Conservation (phyloP, 2,797 vertebrate genomes). For the Sus cebifrons region DNA sequence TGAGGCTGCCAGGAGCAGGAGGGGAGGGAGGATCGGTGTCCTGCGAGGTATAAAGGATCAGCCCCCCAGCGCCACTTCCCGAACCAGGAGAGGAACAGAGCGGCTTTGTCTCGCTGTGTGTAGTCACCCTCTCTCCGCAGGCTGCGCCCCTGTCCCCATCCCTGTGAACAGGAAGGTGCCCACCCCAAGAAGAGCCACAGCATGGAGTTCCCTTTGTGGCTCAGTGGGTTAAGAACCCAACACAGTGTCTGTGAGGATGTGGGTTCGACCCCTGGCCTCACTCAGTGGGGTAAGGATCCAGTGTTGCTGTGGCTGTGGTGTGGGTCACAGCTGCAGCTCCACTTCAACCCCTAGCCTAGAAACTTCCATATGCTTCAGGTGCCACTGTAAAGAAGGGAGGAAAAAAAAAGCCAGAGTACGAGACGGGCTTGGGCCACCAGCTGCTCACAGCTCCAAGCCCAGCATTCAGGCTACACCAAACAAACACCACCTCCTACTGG, state of each 20-base stretch:
- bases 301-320: too few relatives aligned
- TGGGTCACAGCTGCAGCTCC: too few relatives aligned
- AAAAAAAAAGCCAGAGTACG: neutral
- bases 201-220: too few relatives aligned
- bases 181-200: neutral
- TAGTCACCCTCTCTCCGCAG: neutral
- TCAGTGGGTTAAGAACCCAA: too few relatives aligned
- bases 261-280: too few relatives aligned
- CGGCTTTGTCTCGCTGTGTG: neutral
- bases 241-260: too few relatives aligned
- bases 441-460: neutral
- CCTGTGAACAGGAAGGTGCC: neutral
- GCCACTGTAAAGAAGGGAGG: too few relatives aligned
- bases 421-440: neutral
- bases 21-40: neutral
- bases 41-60: neutral
- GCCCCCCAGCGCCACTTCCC: neutral
- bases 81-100: neutral
- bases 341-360: too few relatives aligned
- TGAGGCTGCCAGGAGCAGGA: neutral
- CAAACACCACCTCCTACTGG: constrained; percentile 41
- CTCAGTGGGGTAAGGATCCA: too few relatives aligned
- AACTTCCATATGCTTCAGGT: too few relatives aligned
- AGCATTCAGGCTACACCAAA: neutral
- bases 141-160: neutral